Conservation (phyloP, 2,797 vertebrate species). For the Sarcophilus harrisii region DNA sequence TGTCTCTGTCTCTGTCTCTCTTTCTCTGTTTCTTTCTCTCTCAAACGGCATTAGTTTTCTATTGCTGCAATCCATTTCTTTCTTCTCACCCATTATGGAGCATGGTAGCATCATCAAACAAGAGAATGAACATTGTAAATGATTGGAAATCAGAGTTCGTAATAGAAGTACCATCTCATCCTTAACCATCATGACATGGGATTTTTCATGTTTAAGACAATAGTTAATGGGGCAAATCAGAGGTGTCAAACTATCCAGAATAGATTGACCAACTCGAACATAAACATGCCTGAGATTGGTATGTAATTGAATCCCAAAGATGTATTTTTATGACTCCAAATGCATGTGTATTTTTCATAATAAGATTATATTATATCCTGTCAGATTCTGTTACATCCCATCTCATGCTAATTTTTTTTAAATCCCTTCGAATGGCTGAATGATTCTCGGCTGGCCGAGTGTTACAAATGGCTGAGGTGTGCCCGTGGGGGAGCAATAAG, state of each 20-base stretch:
- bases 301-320: constrained; percentile 49
- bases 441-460: not conserved
- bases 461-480: constrained; percentile 5
- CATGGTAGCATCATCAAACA: constrained; percentile 32
- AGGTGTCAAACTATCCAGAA: constrained; percentile 49
- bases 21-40: not conserved
- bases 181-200: constrained; percentile 28
- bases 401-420: not conserved
- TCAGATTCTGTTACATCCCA: constrained; percentile 11
- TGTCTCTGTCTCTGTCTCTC: not conserved
- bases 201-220: constrained; percentile 60
- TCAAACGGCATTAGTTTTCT: not conserved
- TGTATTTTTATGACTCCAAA: constrained; percentile 56
- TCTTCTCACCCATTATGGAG: constrained; percentile 12
- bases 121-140: constrained; percentile 43
- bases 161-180: constrained; percentile 47
- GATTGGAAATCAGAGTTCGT: constrained; percentile 41
- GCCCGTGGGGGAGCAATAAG: not conserved
- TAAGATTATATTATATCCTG: constrained; percentile 29
- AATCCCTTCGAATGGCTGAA: constrained; percentile 28
- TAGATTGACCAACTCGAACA: constrained; percentile 58
- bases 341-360: constrained; percentile 28
- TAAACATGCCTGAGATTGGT: constrained; percentile 32
- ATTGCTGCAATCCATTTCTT: constrained; percentile 28
- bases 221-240: constrained; percentile 44